Evolutionary conservation across 2,797 vertebrate species (phyloP).

Genomic region (Lagocephalus sceleratus): DNA sequence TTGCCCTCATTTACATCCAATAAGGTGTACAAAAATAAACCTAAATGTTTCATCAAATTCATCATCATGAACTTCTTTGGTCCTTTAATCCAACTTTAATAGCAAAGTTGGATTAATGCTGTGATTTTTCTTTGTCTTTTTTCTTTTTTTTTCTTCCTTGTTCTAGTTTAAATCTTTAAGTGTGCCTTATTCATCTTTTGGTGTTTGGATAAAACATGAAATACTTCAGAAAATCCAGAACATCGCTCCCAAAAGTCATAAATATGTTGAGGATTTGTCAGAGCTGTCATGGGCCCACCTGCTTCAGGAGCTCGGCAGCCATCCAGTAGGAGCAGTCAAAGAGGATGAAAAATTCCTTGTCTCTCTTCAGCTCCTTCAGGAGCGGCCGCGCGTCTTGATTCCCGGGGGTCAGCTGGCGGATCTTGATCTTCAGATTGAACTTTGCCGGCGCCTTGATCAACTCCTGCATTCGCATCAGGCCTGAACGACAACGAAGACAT

Average conservation of each 20-base stretch:
- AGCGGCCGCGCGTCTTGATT: conserved; percentile 91
- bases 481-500: conserved; percentile 54
- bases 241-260: not conserved
- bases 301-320: conserved; percentile 91
- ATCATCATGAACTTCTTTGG: too few relatives aligned
- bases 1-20: too few relatives aligned
- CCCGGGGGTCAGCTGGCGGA: conserved; percentile 90
- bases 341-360: conserved; percentile 93
- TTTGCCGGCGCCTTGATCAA: conserved; percentile 97
- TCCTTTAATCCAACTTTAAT: too few relatives aligned
- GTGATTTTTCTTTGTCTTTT: too few relatives aligned
- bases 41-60: too few relatives aligned
- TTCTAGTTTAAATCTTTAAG: too few relatives aligned
- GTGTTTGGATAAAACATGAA: too few relatives aligned
- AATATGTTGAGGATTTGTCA: not conserved
- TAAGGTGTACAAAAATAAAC: too few relatives aligned
- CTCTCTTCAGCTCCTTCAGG: conserved; percentile 97
- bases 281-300: conserved; percentile 74
- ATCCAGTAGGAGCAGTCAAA: conserved; percentile 94
- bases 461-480: conserved; percentile 96
- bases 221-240: not conserved
- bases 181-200: too few relatives aligned
- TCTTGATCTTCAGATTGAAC: conserved; percentile 94
- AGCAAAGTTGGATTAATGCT: too few relatives aligned
- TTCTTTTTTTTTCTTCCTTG: too few relatives aligned